A percentile compares a stretch with the other conserved stretches of the same genome.
Evolutionary conservation across 1,140 invertebrate genomes (phyloP).

Genomic region (Drosophila rhopaloa): DNA sequence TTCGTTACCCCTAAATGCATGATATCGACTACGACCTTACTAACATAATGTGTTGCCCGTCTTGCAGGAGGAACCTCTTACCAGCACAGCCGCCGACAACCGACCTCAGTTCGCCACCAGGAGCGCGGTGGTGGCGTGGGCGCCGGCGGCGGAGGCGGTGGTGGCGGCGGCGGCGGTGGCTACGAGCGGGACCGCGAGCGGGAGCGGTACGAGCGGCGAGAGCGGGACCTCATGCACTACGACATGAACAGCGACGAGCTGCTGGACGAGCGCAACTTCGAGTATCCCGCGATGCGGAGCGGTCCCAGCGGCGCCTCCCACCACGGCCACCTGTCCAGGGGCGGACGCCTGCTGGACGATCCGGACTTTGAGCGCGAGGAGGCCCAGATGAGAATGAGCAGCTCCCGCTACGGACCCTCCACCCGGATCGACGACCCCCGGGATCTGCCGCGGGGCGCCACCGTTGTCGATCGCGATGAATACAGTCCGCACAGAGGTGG

Average conservation of each 20-base stretch:
- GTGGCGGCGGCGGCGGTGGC: constrained; percentile 8
- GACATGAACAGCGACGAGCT: constrained; percentile 83
- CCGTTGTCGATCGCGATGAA: constrained; percentile 82
- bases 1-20: constrained; percentile 29
- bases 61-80: constrained; percentile 79
- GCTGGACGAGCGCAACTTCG: constrained; percentile 79
- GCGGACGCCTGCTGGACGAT: constrained; percentile 74
- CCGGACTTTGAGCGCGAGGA: constrained; percentile 78
- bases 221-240: constrained; percentile 83
- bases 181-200: constrained; percentile 47
- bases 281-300: constrained; percentile 76
- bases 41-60: constrained; percentile 43
- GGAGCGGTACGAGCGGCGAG: constrained; percentile 77
- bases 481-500: constrained; percentile 84
- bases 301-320: constrained; percentile 75
- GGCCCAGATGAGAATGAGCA: constrained; percentile 58
- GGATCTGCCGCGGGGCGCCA: constrained; percentile 59
- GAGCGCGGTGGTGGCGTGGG: constrained; percentile 65
- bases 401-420: constrained; percentile 69
- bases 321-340: constrained; percentile 72
- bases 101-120: constrained; percentile 64
- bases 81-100: constrained; percentile 78
- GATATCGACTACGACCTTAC: not conserved
- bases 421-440: constrained; percentile 69
- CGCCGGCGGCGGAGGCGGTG: constrained; percentile 28